Evolutionary conservation across 1,140 invertebrate genomes (phyloP), one percentile per base, ranked within the genome.

Genomic region (Papilio aristodemus): DNA sequence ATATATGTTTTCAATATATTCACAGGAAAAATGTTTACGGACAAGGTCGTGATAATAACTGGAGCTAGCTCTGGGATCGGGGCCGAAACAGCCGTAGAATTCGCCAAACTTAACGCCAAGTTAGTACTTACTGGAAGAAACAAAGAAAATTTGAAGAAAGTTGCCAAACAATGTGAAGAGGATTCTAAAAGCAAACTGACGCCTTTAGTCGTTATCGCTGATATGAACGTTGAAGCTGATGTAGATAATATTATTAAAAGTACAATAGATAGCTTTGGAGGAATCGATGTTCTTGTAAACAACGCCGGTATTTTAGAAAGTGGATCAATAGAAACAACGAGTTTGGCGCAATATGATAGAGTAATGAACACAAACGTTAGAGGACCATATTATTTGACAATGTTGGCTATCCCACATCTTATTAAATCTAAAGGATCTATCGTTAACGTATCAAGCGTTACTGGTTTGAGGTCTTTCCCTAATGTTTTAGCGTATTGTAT

Each of bases 21-120:
- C 19, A 36, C 39, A 71, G 82, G 81, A 71, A 69, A 74, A 69
- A 94, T 93, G 81, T 95, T 95, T 73, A 75, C 87, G 14, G 93
- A 93, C 43, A 95, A 95, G 92, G 94, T 95, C 36, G 93, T 95
- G 0, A 75, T 95, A 22, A 93, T 95, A 62, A 95, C 95, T 3
- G 97, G 97, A 62, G 96, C 97, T 0, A 96, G 96, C 86, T 97
- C 96, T 37, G 97, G 97, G 1, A 97, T 98, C 73, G 97, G 97
- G 63, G 94, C 94, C 43, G 95, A 94, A n/a, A 95, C 96, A 17
- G 96, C 97, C 1, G 70, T 95, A 46, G 93, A 95, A 63, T 94
- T 98, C 75, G 93, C 96, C 1, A 93, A 94, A 73, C 85, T 95
- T 14, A 95, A 95, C 43, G 96, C 96, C 1, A 91, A 74, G 10